These are phyloP conservation scores for Amiota communis DNA, from an alignment of 2,888 invertebrate species.

Conservation along the genomic window DNA sequence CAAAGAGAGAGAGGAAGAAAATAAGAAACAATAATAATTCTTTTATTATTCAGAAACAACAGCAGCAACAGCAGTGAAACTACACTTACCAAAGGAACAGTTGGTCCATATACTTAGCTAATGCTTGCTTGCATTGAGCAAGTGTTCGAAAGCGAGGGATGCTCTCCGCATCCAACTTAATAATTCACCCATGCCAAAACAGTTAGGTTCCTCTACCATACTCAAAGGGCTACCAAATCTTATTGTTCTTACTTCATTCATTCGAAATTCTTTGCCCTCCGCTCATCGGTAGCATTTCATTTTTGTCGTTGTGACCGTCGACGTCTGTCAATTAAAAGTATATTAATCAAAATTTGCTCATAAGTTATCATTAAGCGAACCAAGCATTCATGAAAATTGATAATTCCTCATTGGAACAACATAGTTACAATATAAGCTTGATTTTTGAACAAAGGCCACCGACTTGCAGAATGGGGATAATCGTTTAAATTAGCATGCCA, in stretches of 20 bases:
- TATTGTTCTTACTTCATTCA: conserved; percentile 41
- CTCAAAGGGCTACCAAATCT: conserved; percentile 23
- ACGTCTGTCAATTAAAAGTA: conserved; percentile 44
- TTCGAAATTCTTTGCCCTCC: background rate
- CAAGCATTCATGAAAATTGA: conserved; percentile 6
- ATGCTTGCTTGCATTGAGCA: background rate
- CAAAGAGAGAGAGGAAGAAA: background rate
- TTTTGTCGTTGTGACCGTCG: background rate
- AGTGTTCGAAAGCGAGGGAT: background rate
- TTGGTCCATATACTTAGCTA: conserved; percentile 8
- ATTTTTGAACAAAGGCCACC: background rate
- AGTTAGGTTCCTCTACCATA: conserved; percentile 23
- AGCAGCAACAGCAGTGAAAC: too few species aligned
- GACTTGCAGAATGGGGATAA: background rate
- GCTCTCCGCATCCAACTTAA: conserved; percentile 10
- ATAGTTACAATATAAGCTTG: background rate
- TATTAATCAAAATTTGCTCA: conserved; percentile 63
- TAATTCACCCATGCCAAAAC: conserved; percentile 38
- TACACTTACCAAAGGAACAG: conserved; percentile 7
- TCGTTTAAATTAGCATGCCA: conserved; percentile 35
- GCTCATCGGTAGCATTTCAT: conserved; percentile 43
- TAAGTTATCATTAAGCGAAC: background rate
- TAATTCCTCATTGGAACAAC: conserved; percentile 14
- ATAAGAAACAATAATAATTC: conserved; percentile 11
- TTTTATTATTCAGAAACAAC: background rate